phyloP scores from a whole-genome alignment of 2,797 vertebrate genomes.

The Acipenser transmontanus region DNA sequence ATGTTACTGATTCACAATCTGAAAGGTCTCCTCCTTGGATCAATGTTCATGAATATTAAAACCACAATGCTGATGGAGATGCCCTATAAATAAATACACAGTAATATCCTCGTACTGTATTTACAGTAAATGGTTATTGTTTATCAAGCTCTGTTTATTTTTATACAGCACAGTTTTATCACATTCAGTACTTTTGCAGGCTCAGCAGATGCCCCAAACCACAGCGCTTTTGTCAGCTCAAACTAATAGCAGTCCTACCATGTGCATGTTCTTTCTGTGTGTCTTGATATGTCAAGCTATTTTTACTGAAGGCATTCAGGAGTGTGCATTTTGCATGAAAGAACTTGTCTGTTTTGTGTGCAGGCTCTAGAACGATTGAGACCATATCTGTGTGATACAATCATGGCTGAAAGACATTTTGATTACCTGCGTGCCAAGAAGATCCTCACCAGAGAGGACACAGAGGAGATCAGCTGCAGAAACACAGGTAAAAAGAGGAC shows the following conservation, averaged over 20 bases:
- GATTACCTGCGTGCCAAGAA: conserved; percentile 86
- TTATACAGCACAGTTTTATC: too few species aligned
- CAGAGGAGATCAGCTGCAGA: conserved; percentile 85
- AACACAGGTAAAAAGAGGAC: conserved; percentile 77
- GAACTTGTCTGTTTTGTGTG: conserved; percentile 21
- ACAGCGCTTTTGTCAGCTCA: neutral
- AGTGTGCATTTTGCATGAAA: too few species aligned
- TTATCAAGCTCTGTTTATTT: too few species aligned
- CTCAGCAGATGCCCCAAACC: neutral
- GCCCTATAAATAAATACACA: too few species aligned
- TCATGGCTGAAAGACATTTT: conserved; percentile 86
- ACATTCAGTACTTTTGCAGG: too few species aligned
- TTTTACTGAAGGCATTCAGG: too few species aligned
- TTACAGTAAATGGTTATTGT: too few species aligned
- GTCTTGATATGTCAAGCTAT: neutral
- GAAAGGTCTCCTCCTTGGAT: too few species aligned
- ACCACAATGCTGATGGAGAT: too few species aligned
- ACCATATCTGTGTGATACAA: conserved; percentile 84
- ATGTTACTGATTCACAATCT: too few species aligned
- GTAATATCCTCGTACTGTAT: too few species aligned
- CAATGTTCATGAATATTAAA: too few species aligned
- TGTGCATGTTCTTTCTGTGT: conserved; percentile 2
- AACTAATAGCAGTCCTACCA: neutral
- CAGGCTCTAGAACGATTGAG: conserved; percentile 83
- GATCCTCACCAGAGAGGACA: conserved; percentile 86